Evolutionary conservation across 2,113 vertebrate genomes (phyloP), one percentile per base, ranked within the genome.

Genomic region (Psittacula cyanocephala): DNA sequence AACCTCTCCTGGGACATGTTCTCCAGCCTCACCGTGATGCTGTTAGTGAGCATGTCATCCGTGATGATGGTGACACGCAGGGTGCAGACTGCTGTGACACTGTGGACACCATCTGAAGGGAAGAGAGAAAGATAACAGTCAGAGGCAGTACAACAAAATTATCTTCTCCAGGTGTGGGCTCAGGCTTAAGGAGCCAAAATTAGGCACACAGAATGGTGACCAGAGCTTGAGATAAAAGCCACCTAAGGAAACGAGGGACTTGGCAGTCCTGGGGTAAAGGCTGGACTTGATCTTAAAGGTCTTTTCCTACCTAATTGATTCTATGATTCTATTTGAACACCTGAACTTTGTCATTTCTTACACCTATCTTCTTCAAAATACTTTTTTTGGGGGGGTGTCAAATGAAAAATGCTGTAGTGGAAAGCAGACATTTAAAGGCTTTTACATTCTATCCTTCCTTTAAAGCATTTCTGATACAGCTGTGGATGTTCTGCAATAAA

Each of bases 1-100:
- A 99, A 99, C 92, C 97, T 98, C 97, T 99, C 99, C 98, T 99
- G 99, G 6, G 99, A 99, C 99, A 99, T 99, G 98, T 99, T 99
- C 97, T 99, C 99, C 97, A 99, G 98, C 2, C 99, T 98, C 53
- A 99, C 99, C 0, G 99, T 99, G 98, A 99, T 99, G 98, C 99
- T 99, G 98, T 99, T 99, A 90, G 99, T 99, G 83, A 99, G 96
- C 99, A 99, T 99, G 97, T 99, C 99, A 0, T 99, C 99, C 0
- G 99, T 99, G 97, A 99, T 99, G 98, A 99, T 99, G 95, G 99
- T 99, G 88, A 99, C 99, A 0, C 99, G 98, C 91, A 99, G 98
- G 4, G 99, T 99, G 95, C 99, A 99, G 46, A 97, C 93, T 0
- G 99, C 99, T 0, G 96, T 97, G 12, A 99, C 98, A 0, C 71